A percentile compares a stretch with the other conserved stretches of the same genome.
Conservation (phyloP, 2,888 invertebrate genomes). For the Tetragonula carbonaria region DNA sequence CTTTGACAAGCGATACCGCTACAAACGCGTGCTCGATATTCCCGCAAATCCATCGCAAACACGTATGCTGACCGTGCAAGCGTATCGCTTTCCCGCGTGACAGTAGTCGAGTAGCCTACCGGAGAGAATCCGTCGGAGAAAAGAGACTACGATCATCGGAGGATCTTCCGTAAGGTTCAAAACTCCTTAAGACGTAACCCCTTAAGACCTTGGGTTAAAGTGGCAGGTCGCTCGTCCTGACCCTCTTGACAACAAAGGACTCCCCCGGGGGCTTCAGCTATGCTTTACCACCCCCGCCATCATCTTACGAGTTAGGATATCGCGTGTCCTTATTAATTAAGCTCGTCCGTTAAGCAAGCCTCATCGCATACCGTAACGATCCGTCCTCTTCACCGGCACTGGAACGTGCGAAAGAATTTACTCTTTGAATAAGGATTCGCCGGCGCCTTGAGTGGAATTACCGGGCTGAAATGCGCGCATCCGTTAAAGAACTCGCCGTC, state of each 20-base stretch:
- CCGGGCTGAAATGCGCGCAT: constrained; percentile 44
- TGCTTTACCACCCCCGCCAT: constrained; percentile 74
- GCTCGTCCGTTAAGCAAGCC: constrained; percentile 80
- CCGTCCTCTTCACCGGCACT: constrained; percentile 67
- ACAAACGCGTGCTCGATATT: constrained; percentile 16
- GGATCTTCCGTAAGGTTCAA: constrained; percentile 54
- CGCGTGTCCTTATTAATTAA: constrained; percentile 84
- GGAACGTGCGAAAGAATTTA: constrained; percentile 72
- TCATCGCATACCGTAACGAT: constrained; percentile 82
- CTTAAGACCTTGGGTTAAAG: constrained; percentile 80
- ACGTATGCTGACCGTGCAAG: constrained; percentile 28
- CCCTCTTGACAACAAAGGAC: constrained; percentile 83
- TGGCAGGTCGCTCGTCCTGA: constrained; percentile 78
- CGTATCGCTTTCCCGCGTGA: constrained; percentile 36
- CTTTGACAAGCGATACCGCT: constrained; percentile 37
- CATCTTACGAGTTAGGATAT: constrained; percentile 81
- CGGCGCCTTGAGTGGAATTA: constrained; percentile 50
- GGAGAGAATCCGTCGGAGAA: constrained; percentile 15
- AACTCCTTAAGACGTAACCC: constrained; percentile 76
- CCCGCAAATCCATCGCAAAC: background rate
- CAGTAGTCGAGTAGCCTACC: constrained; percentile 6
- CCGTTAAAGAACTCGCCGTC: background rate
- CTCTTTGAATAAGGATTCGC: constrained; percentile 48
- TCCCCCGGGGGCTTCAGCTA: constrained; percentile 78
- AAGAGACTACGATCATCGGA: constrained; percentile 52